Base-by-base conservation (phyloP, 2,797 vertebrate genomes). In the Poecile montanus region DNA sequence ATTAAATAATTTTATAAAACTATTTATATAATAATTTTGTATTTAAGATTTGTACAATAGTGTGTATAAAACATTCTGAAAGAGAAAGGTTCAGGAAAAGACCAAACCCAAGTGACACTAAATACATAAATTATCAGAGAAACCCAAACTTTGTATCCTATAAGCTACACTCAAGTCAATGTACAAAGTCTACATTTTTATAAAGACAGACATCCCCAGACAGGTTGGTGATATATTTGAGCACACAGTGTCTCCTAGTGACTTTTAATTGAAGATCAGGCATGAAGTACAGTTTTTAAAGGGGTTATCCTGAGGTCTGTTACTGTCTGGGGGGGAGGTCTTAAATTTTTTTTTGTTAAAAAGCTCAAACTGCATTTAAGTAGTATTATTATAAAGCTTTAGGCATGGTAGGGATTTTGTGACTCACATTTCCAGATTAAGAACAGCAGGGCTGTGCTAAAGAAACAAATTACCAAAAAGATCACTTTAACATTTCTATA, bases 381-480 rank as follows among this genome's bases (percentile, higher is more conserved):
- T 36, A 54, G 40, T 26, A 73, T 36, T 72, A 82, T 72, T 77
- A 88, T 65, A 85, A 93, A 85, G 60, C 76, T 94, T 77, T 51
- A 89, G 26, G 40, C 68, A 63, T 71, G 54, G 77, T 14, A 79
- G 67, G 58, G 91, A 89, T 93, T 92, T 88, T 60, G 47, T 51
- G 58, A 82, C 72, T 68, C 74, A 56, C 44, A 62, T 58, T 73
- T 78, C n/a, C 72, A 87, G 67, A 76, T 66, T 73, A 96, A 70
- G 86, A 94, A 77, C 50, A 91, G 67, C 71, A 92, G 36, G 32
- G 53, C 71, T 85, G 48, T 76, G 45, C 67, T 87, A 60, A 91
- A 92, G 92, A 91, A 92, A 91, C 71, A 87, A 81, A 82, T 81
- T 78, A 62, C 78, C 65, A 57, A 58, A 93, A 91, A 91, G 63